Percentiles rank a stretch among this genome's conserved stretches.
Conservation (phyloP, 2,888 invertebrate species). For the Luperina nickerlii region DNA sequence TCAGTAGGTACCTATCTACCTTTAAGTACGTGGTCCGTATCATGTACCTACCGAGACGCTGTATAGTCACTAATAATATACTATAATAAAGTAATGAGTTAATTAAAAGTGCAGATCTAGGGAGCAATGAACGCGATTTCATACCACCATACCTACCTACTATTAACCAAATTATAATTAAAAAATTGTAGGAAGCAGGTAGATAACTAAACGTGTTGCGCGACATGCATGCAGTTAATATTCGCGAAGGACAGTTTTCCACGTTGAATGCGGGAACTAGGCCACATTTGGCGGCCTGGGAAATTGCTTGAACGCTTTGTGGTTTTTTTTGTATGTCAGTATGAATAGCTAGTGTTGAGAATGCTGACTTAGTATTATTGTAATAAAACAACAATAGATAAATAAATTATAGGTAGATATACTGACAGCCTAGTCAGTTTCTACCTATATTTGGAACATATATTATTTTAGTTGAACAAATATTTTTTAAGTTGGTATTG, state of each 20-base stretch:
- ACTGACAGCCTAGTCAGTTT: not conserved
- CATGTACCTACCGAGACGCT: not conserved
- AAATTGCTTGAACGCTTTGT: slow-evolving; percentile 47
- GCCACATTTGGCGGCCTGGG: slow-evolving; percentile 60
- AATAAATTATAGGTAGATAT: slow-evolving; percentile 19
- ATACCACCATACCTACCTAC: not conserved
- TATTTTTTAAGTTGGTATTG: slow-evolving; percentile 48
- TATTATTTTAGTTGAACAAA: slow-evolving; percentile 22
- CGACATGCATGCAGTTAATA: slow-evolving; percentile 46
- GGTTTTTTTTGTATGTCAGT: slow-evolving; percentile 30
- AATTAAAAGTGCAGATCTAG: slow-evolving; percentile 1
- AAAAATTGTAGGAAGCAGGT: slow-evolving; percentile 38
- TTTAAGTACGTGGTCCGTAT: not conserved
- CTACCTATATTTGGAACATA: no score
- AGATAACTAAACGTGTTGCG: slow-evolving; percentile 26
- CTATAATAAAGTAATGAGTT: not conserved
- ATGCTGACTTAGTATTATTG: slow-evolving; percentile 31
- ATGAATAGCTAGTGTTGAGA: slow-evolving; percentile 32
- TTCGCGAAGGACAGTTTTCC: slow-evolving; percentile 59
- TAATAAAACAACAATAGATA: slow-evolving; percentile 26
- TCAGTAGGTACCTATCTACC: not conserved
- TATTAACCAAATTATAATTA: not conserved
- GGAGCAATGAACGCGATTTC: not conserved
- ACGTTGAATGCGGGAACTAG: slow-evolving; percentile 65
- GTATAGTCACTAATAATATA: not conserved